Conservation (phyloP, 1,140 invertebrate genomes). For the Leucophenga varia region DNA sequence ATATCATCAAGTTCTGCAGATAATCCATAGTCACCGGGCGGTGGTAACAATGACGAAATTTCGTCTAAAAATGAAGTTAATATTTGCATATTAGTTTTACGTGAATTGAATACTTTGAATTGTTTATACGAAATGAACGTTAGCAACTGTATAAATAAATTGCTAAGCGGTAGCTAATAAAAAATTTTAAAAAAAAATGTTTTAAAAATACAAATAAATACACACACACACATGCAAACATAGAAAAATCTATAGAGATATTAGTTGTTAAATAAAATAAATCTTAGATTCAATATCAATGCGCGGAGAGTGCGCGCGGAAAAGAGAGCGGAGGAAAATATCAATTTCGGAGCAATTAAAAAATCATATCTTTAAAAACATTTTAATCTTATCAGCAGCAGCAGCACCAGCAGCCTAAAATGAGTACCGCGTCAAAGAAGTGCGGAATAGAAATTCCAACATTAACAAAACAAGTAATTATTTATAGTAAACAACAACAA, state of each 20-base stretch:
- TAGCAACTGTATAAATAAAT: not conserved
- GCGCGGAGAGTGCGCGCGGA: no score
- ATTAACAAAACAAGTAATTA: not conserved
- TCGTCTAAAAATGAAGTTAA: slow-evolving; percentile 28
- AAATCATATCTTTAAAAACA: not conserved
- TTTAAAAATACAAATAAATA: no score
- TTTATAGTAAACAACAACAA: not conserved
- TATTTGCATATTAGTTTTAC: not conserved
- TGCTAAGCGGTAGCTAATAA: not conserved
- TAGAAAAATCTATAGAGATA: no score
- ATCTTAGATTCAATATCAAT: no score
- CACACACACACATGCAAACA: no score
- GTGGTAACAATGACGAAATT: slow-evolving; percentile 29
- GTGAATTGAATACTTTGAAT: not conserved
- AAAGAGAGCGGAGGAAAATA: no score
- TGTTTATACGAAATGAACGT: not conserved
- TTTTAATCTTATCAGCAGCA: not conserved
- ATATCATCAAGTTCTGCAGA: slow-evolving; percentile 37
- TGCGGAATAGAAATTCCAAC: not conserved
- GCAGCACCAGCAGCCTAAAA: no score
- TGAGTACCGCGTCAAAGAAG: not conserved
- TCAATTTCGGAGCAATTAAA: no score
- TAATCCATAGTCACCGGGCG: slow-evolving; percentile 25
- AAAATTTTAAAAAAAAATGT: not conserved
- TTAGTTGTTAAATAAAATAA: no score